These are phyloP conservation scores for Adelphocoris suturalis DNA, from an alignment of 2,888 invertebrate genomes.

Conservation along the genomic window DNA sequence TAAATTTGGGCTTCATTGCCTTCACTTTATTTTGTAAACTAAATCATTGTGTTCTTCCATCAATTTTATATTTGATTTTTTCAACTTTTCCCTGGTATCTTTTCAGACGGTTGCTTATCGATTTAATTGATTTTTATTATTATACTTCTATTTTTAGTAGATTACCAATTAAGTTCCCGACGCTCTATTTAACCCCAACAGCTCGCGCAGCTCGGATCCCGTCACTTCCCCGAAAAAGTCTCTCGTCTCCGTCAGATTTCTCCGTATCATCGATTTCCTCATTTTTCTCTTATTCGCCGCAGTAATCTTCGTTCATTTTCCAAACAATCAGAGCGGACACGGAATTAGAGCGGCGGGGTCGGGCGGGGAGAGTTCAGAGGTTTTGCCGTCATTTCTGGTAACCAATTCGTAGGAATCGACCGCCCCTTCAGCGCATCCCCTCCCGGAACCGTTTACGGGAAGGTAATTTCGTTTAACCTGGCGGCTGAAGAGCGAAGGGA, in stretches of 20 bases:
- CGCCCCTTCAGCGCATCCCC: neutral
- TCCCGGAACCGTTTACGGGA: conserved; percentile 37
- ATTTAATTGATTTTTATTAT: too few species aligned
- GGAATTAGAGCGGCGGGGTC: conserved; percentile 28
- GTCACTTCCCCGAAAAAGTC: neutral
- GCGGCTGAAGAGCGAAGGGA: too few species aligned
- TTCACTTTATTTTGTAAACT: too few species aligned
- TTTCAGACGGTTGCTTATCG: too few species aligned
- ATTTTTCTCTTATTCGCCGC: conserved; percentile 23
- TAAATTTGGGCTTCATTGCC: too few species aligned
- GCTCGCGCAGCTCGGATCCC: neutral
- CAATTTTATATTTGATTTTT: too few species aligned
- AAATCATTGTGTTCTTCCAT: too few species aligned
- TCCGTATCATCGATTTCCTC: conserved; percentile 48
- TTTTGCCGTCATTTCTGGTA: conserved; percentile 50
- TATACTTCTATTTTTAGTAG: too few species aligned
- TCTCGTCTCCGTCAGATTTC: neutral
- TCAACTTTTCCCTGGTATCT: too few species aligned
- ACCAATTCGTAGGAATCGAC: conserved; percentile 47
- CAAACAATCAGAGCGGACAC: conserved; percentile 56
- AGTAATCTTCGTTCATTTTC: conserved; percentile 61
- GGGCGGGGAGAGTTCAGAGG: neutral
- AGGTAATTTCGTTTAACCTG: conserved; percentile 57
- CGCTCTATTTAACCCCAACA: conserved; percentile 40
- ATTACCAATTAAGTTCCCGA: neutral